Percentiles rank a stretch among this genome's conserved stretches.
These are phyloP conservation scores for Phymatocera aterrima DNA, from an alignment of 2,888 invertebrate genomes.

Conservation along the genomic window DNA sequence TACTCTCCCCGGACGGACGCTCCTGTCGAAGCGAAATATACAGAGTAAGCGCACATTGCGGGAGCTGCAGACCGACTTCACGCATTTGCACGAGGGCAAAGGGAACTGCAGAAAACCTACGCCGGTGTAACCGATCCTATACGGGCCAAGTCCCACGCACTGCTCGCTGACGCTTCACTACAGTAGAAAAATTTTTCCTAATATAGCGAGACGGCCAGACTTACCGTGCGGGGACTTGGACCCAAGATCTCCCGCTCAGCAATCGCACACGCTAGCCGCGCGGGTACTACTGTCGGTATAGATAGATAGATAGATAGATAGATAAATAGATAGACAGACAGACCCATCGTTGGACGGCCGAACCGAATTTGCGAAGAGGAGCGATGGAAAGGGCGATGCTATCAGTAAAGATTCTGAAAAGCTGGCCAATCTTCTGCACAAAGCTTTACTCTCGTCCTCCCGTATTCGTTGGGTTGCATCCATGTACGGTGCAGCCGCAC, in stretches of 20 bases:
- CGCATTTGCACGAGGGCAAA: too few relatives aligned
- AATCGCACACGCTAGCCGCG: background rate
- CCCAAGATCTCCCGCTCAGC: background rate
- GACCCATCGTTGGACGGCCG: background rate
- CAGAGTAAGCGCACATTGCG: too few relatives aligned
- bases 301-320: constrained; percentile 21
- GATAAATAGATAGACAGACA: constrained; percentile 21
- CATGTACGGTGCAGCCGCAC: constrained; percentile 28
- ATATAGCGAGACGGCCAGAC: too few relatives aligned
- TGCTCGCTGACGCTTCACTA: too few relatives aligned
- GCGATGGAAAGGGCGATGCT: constrained; percentile 49
- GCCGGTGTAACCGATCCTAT: too few relatives aligned
- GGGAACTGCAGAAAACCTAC: too few relatives aligned
- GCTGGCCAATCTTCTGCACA: constrained; percentile 54
- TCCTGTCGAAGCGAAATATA: constrained; percentile 2
- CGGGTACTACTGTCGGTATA: too few relatives aligned
- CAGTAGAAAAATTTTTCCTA: too few relatives aligned
- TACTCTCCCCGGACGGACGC: constrained; percentile 24
- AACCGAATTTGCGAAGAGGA: constrained; percentile 13
- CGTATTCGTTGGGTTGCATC: constrained; percentile 36
- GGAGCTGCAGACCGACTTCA: background rate
- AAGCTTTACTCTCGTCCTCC: constrained; percentile 48
- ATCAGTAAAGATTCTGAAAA: constrained; percentile 53
- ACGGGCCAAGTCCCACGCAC: too few relatives aligned
- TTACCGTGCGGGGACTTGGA: too few relatives aligned